Conservation (phyloP, 2,888 invertebrate genomes). For the Macrophya annulata region DNA sequence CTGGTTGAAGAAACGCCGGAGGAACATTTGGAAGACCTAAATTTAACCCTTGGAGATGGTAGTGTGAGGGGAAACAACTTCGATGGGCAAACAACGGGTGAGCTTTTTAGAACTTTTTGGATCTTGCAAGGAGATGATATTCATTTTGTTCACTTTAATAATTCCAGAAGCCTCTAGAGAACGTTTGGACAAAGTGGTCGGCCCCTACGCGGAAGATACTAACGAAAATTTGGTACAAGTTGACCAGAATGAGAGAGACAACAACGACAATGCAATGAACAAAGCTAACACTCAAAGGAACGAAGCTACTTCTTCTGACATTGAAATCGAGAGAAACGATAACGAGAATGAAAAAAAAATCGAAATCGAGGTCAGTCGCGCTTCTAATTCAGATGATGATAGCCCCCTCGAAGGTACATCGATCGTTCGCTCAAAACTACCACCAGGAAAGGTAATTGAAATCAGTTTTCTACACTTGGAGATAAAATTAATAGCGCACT, state of each 20-base stretch:
- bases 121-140: not conserved
- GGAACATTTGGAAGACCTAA: conserved; percentile 71
- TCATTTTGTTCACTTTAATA: not conserved
- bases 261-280: conserved; percentile 57
- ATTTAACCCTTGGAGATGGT: conserved; percentile 67
- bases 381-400: conserved; percentile 80
- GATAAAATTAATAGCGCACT: not conserved
- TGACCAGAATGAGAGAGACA: conserved; percentile 61
- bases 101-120: not conserved
- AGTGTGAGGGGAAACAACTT: conserved; percentile 61
- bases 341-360: conserved; percentile 67
- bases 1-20: conserved; percentile 75
- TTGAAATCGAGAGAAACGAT: conserved; percentile 39
- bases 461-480: conserved; percentile 53
- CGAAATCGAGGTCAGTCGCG: conserved; percentile 76
- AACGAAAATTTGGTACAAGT: conserved; percentile 55
- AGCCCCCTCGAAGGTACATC: conserved; percentile 83
- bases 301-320: conserved; percentile 5
- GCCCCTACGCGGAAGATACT: conserved; percentile 55
- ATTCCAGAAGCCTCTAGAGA: not conserved
- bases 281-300: conserved; percentile 48
- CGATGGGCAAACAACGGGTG: not conserved
- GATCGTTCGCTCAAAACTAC: conserved; percentile 85
- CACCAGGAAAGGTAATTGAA: conserved; percentile 86
- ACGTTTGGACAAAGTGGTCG: not conserved